Conservation (phyloP, 2,888 invertebrate genomes). For the Gnatocerus cornutus region DNA sequence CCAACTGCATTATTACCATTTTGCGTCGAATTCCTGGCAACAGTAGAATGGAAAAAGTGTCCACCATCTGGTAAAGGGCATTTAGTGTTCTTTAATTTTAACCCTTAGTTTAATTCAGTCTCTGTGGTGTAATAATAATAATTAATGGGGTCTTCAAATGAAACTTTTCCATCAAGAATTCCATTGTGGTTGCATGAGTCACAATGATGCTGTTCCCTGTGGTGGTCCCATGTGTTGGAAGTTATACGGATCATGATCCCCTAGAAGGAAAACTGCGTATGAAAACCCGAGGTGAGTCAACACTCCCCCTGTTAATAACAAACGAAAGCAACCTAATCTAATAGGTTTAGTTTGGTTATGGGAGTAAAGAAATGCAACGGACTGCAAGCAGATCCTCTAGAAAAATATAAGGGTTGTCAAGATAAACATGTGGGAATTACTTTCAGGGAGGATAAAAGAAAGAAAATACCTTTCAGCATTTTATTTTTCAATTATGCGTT, state of each 20-base stretch:
- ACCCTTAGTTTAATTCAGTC: background rate
- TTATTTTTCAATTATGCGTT: conserved; percentile 52
- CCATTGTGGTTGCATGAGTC: conserved; percentile 49
- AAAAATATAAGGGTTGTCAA: conserved; percentile 48
- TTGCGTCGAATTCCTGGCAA: background rate
- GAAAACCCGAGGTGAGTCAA: conserved; percentile 56
- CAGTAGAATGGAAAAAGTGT: background rate
- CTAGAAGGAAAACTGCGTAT: conserved; percentile 43
- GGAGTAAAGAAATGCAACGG: conserved; percentile 48
- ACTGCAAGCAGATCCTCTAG: conserved; percentile 52
- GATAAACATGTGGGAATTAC: conserved; percentile 44
- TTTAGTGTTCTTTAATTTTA: background rate
- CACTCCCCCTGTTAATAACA: conserved; percentile 56
- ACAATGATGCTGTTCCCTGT: conserved; percentile 46
- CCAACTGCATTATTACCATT: background rate
- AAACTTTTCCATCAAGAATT: background rate
- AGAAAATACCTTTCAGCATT: conserved; percentile 39
- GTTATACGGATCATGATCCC: conserved; percentile 53
- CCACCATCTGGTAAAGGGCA: too few species aligned
- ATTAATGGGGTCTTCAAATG: background rate
- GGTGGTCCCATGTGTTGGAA: conserved; percentile 58
- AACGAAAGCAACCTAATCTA: conserved; percentile 58
- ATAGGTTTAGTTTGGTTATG: conserved; percentile 56
- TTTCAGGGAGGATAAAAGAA: conserved; percentile 11
- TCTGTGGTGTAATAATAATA: background rate